Conservation (phyloP, 2,113 vertebrate genomes). For the Zosterops borbonicus region DNA sequence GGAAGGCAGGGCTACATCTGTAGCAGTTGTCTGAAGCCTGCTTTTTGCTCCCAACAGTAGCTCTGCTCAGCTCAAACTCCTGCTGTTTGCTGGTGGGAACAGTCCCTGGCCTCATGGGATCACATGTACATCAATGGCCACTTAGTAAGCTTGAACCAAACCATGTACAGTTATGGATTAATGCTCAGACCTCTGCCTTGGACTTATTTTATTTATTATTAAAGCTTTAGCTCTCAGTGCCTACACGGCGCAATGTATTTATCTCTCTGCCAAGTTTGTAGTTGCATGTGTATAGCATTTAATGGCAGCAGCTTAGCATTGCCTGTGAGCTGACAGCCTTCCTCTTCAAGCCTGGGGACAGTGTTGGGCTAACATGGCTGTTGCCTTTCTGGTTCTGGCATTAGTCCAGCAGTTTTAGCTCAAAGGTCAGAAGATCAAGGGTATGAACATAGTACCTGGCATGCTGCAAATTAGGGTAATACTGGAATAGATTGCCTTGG, state of each 20-base stretch:
- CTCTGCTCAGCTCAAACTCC: not conserved
- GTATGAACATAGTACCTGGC: not conserved
- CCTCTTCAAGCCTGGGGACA: fast-evolving
- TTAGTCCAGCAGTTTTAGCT: not conserved
- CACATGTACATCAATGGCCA: not conserved
- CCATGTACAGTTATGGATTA: not conserved
- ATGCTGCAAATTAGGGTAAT: not conserved
- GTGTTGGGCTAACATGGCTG: not conserved
- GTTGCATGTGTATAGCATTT: not conserved
- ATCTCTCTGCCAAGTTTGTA: not conserved
- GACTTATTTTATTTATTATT: not conserved
- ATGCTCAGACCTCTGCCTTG: not conserved
- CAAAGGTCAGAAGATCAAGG: not conserved
- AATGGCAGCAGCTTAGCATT: fast-evolving
- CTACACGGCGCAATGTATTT: fast-evolving
- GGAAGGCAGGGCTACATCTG: not conserved
- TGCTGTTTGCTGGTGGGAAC: not conserved
- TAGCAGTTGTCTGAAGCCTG: not conserved
- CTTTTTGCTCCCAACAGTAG: not conserved
- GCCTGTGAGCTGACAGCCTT: not conserved
- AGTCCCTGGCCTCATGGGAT: not conserved
- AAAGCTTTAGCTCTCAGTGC: not conserved
- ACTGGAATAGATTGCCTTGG: not conserved
- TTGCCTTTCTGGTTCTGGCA: not conserved
- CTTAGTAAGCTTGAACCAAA: not conserved